Conservation (phyloP, 2,888 invertebrate genomes). For the Chloroclystis v-ata region DNA sequence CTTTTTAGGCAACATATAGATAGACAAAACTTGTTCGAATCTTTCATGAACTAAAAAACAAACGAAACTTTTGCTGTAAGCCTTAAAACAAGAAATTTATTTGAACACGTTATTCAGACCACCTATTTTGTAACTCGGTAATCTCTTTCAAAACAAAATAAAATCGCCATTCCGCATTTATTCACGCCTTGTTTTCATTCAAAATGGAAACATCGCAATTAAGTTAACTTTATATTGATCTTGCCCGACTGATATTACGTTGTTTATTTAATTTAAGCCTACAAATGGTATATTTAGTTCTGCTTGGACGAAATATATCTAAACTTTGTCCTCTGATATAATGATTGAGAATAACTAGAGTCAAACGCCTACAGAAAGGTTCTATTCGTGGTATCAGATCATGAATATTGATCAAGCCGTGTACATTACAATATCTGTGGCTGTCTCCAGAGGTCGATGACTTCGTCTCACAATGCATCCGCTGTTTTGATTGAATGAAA, state of each 20-base stretch:
- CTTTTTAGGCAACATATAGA: too few relatives aligned
- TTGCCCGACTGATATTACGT: slow-evolving; percentile 19
- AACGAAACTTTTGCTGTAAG: too few relatives aligned
- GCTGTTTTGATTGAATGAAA: slow-evolving; percentile 63
- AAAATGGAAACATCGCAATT: slow-evolving; percentile 4
- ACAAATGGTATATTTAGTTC: background rate
- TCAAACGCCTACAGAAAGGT: slow-evolving; percentile 22
- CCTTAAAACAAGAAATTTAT: too few relatives aligned
- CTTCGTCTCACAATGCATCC: slow-evolving; percentile 43
- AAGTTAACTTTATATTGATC: slow-evolving; percentile 18
- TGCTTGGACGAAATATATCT: too few relatives aligned
- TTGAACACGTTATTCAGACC: too few relatives aligned
- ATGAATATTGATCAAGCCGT: slow-evolving; percentile 43
- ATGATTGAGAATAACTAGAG: too few relatives aligned
- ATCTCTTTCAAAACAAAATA: slow-evolving; percentile 2
- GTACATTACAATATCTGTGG: slow-evolving; percentile 36
- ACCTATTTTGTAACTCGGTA: background rate
- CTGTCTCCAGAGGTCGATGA: slow-evolving; percentile 42
- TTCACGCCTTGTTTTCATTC: slow-evolving; percentile 4
- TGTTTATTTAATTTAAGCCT: slow-evolving; percentile 25
- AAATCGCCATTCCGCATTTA: background rate
- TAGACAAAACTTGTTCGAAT: too few relatives aligned
- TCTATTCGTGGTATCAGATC: slow-evolving; percentile 33
- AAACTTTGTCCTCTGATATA: too few relatives aligned
- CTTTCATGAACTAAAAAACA: too few relatives aligned